Percentiles rank a stretch among this genome's conserved stretches.
phyloP scores from a whole-genome alignment of 2,797 vertebrate species.

The Muscicapa striata region DNA sequence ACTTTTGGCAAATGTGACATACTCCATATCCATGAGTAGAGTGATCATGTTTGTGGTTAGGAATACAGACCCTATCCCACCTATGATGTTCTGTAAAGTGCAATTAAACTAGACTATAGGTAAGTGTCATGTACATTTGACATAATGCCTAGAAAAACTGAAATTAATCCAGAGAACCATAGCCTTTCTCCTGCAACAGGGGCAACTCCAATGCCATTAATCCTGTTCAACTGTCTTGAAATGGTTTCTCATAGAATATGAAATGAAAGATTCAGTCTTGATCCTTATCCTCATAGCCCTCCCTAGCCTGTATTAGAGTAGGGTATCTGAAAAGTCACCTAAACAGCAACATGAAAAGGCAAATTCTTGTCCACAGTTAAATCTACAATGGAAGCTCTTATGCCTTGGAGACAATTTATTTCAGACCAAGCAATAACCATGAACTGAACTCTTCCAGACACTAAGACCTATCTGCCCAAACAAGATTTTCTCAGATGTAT shows the following conservation, averaged over 20 bases:
- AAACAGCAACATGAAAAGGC: not conserved
- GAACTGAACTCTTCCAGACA: not conserved
- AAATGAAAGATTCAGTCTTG: not conserved
- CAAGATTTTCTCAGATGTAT: not conserved
- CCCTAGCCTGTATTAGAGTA: not conserved
- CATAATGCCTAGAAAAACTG: not conserved
- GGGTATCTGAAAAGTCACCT: not conserved
- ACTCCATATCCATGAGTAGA: not conserved
- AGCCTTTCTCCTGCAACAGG: not conserved
- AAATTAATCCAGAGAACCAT: not conserved
- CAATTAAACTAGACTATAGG: not conserved
- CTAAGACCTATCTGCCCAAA: not conserved
- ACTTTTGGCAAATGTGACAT: not conserved
- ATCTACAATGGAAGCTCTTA: not conserved
- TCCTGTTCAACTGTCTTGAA: not conserved
- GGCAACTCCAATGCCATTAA: not conserved
- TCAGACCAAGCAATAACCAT: not conserved
- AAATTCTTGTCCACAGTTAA: not conserved
- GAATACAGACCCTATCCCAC: not conserved
- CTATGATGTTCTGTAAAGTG: not conserved
- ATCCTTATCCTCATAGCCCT: not conserved
- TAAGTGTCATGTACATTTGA: not conserved
- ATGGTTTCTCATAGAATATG: not conserved
- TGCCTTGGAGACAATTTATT: not conserved
- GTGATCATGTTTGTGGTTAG: not conserved